These are phyloP conservation scores for Anarrhichthys ocellatus DNA, from an alignment of 2,113 vertebrate species.

Conservation along the genomic window DNA sequence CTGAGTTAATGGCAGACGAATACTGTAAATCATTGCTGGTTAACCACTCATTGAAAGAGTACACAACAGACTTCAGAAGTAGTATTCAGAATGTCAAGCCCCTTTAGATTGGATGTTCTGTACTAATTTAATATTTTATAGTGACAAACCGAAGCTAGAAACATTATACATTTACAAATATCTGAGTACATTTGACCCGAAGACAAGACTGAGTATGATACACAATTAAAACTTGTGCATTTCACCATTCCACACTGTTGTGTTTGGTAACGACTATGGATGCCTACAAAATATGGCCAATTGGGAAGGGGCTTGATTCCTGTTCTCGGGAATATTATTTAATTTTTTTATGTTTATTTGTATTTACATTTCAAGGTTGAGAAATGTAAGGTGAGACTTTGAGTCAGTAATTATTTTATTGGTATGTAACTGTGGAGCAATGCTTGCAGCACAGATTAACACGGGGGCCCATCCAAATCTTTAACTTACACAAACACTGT, in stretches of 20 bases:
- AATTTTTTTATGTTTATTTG: no score
- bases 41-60: not conserved
- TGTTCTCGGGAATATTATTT: no score
- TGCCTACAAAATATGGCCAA: no score
- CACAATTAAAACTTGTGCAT: no score
- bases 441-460: not conserved
- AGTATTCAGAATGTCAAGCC: not conserved
- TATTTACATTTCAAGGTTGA: not conserved
- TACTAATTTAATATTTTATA: not conserved
- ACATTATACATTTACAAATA: not conserved
- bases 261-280: no score
- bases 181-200: no score
- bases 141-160: not conserved
- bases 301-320: no score
- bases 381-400: not conserved
- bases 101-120: not conserved
- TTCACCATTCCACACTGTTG: no score
- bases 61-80: not conserved
- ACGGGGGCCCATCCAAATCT: not conserved
- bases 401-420: not conserved
- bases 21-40: not conserved
- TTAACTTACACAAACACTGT: not conserved
- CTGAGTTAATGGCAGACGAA: not conserved
- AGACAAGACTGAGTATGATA: no score
- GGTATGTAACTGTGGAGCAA: not conserved